Base-by-base conservation (phyloP, 1,140 invertebrate species). In the Bombyx mandarina region DNA sequence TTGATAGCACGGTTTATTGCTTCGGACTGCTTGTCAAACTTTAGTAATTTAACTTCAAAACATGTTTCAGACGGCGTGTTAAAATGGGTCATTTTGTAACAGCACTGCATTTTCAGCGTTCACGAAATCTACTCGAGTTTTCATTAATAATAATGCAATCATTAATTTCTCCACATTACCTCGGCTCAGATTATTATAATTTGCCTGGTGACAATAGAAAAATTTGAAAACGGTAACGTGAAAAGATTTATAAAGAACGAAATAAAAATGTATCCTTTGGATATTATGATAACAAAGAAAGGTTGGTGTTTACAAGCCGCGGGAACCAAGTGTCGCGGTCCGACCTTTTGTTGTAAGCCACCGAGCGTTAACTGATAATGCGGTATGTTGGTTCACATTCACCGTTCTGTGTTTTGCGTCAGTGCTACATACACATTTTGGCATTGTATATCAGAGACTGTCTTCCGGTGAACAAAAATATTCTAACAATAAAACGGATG, bases 21-120 rank as follows among this genome's bases (percentile, higher is more conserved):
- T 69, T 75, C 74, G 67, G 70, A 77, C 79, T 74, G 75, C 79
- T 79, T 81, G 81, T 86, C 82, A 80, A 86, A 86, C 82, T 84
- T 86, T 84, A 76, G 75, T 86, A 86, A 86, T 86, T 86, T 86
- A 86, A 86, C 82, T 86, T 86, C 77, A 80, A 80, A 86, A 80
- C 78, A 79, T 77, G 73, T 79, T 82, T 62, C 75, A 74, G 79
- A 70, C 72, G 73, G 77, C 78, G 71, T 63, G 73, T 73, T 73
- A 75, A 35, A 35, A 35, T 35, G 26, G 26, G 26, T 35, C 26
- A 35, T 35, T 35, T 35, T 35, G 26, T 35, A 35, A 35, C 26
- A 35, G 1, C 26, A 35, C 26, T 35, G 26, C 26, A 35, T 35
- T 35, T 35, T 35, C 26, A 35, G 26, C 1, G 4, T 1, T 35